Conservation (phyloP, 2,797 vertebrate species). For the Benthosema pterotum region DNA sequence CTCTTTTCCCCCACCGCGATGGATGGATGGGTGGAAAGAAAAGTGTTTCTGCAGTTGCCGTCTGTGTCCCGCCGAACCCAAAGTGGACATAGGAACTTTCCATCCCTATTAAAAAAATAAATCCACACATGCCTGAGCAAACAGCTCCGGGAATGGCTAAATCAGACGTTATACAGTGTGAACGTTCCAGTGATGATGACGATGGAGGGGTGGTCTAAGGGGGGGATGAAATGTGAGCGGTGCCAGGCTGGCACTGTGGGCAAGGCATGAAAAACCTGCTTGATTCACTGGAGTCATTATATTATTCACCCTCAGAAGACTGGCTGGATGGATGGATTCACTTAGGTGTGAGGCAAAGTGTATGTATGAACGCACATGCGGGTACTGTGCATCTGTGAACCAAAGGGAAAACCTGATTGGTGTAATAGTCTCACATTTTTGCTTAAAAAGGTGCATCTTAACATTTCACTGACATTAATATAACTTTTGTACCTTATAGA, state of each 20-base stretch:
- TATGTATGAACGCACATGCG: constrained; percentile 23
- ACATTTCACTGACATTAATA: too few relatives aligned
- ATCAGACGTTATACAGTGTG: constrained; percentile 70
- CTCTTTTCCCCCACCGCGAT: constrained; percentile 27
- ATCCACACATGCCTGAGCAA: constrained; percentile 52
- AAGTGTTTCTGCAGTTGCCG: constrained; percentile 66
- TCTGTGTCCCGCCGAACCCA: too few relatives aligned
- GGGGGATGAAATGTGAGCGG: constrained; percentile 66
- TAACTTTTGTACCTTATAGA: too few relatives aligned
- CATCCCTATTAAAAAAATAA: constrained; percentile 67
- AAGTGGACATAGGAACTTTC: constrained; percentile 73
- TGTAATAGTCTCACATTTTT: too few relatives aligned
- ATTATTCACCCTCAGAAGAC: constrained; percentile 13
- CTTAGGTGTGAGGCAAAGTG: constrained; percentile 1
- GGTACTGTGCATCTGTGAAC: constrained; percentile 5
- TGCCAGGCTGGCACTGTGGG: constrained; percentile 58
- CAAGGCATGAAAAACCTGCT: constrained; percentile 47
- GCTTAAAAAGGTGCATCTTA: too few relatives aligned
- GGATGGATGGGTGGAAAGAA: too few relatives aligned
- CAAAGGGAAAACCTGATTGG: constrained; percentile 2
- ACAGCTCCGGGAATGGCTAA: constrained; percentile 73
- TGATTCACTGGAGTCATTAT: constrained; percentile 44
- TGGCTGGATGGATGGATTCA: constrained; percentile 14
- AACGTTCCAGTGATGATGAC: constrained; percentile 9
- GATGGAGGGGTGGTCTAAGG: constrained; percentile 55